Evolutionary conservation across 1,140 invertebrate species (phyloP).

Genomic region (Drosophila willistoni): DNA sequence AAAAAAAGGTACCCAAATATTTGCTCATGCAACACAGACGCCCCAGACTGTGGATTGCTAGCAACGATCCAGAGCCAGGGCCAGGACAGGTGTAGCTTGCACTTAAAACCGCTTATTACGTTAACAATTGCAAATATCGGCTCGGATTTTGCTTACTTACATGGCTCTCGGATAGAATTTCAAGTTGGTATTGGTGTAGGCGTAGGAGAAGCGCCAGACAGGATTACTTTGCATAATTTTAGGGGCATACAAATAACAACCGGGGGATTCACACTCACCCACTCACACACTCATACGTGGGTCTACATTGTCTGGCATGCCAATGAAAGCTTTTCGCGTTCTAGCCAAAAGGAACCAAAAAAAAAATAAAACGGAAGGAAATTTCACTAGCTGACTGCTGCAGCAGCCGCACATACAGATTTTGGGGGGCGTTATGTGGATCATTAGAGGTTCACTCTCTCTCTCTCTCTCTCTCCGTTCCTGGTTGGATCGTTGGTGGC

Average conservation of each 20-base stretch:
- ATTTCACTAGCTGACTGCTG: constrained; percentile 79
- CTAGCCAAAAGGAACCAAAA: constrained; percentile 18
- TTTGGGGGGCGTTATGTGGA: constrained; percentile 50
- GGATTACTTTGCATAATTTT: constrained; percentile 81
- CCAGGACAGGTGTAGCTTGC: constrained; percentile 62
- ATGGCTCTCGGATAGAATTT: background rate
- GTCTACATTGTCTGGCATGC: constrained; percentile 36
- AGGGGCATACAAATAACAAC: constrained; percentile 76
- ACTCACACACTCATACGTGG: constrained; percentile 12
- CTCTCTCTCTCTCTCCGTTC: background rate
- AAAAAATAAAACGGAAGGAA: constrained; percentile 68
- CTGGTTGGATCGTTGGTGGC: constrained; percentile 40
- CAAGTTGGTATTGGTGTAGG: background rate
- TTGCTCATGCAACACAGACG: constrained; percentile 66
- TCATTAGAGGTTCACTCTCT: constrained; percentile 63
- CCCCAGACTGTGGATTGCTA: background rate
- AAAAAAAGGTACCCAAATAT: constrained; percentile 69
- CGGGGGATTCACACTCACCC: constrained; percentile 24
- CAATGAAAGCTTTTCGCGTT: constrained; percentile 65
- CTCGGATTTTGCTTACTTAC: constrained; percentile 43
- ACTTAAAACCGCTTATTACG: constrained; percentile 77
- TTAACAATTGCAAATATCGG: constrained; percentile 81
- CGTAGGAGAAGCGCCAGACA: constrained; percentile 44
- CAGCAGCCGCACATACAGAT: constrained; percentile 49
- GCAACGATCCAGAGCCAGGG: background rate